phyloP scores from a whole-genome alignment of 2,888 invertebrate species.

The Cosmia trapezina region DNA sequence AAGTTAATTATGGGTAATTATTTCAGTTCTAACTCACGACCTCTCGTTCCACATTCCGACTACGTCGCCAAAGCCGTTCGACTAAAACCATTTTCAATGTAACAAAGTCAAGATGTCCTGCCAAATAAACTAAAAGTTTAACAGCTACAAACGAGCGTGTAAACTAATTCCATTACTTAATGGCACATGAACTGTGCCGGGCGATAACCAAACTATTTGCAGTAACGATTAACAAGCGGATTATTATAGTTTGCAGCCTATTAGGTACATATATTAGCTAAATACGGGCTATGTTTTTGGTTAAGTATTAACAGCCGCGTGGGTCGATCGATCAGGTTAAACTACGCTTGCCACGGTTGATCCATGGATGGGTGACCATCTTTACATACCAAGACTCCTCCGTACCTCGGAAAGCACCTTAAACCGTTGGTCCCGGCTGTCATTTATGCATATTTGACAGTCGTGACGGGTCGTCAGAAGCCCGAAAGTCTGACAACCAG shows the following conservation, averaged over 20 bases:
- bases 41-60: neutral
- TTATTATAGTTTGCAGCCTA: slow-evolving; percentile 11
- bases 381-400: too few relatives aligned
- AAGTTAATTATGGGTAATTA: neutral
- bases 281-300: neutral
- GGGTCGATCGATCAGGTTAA: too few relatives aligned
- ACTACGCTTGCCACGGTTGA: too few relatives aligned
- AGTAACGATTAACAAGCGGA: slow-evolving; percentile 19
- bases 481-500: too few relatives aligned
- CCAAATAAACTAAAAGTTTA: slow-evolving; percentile 12
- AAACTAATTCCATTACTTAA: neutral
- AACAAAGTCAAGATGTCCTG: slow-evolving; percentile 5
- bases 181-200: slow-evolving; percentile 13
- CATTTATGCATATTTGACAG: too few relatives aligned
- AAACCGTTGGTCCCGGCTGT: too few relatives aligned
- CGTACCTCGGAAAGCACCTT: too few relatives aligned
- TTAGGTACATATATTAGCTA: neutral
- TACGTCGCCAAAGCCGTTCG: neutral
- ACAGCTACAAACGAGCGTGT: slow-evolving; percentile 12
- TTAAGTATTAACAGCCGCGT: too few relatives aligned
- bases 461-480: too few relatives aligned
- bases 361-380: too few relatives aligned
- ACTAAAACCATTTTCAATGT: slow-evolving; percentile 2
- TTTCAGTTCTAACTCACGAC: neutral
- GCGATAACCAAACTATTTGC: slow-evolving; percentile 29